phyloP scores from a whole-genome alignment of 2,888 invertebrate species.

The Gerosis bhagava region DNA sequence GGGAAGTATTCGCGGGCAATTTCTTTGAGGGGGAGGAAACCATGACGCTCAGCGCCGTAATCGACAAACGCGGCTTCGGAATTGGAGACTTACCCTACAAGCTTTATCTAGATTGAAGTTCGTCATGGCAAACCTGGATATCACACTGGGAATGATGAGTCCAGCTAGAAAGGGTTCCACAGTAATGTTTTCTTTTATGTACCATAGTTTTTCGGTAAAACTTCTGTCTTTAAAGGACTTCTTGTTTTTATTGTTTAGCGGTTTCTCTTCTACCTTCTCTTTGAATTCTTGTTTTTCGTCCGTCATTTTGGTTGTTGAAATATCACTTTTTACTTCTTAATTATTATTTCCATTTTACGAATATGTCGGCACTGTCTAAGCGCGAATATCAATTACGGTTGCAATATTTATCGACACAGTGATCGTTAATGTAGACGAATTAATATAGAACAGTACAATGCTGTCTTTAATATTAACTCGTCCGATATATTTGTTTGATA shows the following conservation, averaged over 20 bases:
- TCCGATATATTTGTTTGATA: conserved; percentile 70
- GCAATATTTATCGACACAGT: conserved; percentile 57
- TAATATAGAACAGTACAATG: too few relatives aligned
- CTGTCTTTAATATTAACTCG: conserved; percentile 60
- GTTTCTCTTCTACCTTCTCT: conserved; percentile 60
- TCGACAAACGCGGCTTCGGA: too few relatives aligned
- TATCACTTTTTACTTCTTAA: conserved; percentile 28
- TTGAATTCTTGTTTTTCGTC: conserved; percentile 51
- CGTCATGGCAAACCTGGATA: conserved; percentile 86
- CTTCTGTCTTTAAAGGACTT: conserved; percentile 50
- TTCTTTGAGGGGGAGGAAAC: too few relatives aligned
- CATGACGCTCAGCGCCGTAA: too few relatives aligned
- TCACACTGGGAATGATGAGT: conserved; percentile 85
- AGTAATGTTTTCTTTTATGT: conserved; percentile 82
- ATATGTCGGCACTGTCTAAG: conserved; percentile 40
- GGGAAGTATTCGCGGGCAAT: too few relatives aligned
- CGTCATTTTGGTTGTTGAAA: conserved; percentile 50
- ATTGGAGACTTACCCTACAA: conserved; percentile 67
- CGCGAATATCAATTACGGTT: conserved; percentile 44
- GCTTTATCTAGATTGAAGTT: conserved; percentile 75
- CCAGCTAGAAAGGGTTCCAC: conserved; percentile 88
- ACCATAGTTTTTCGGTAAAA: conserved; percentile 54
- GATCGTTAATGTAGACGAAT: conserved; percentile 43
- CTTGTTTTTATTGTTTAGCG: conserved; percentile 49
- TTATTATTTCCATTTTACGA: conserved; percentile 54